Evolutionary conservation across 92 coral and sea anemone species (phyloP).

Genomic region (Galaxea fascicularis): DNA sequence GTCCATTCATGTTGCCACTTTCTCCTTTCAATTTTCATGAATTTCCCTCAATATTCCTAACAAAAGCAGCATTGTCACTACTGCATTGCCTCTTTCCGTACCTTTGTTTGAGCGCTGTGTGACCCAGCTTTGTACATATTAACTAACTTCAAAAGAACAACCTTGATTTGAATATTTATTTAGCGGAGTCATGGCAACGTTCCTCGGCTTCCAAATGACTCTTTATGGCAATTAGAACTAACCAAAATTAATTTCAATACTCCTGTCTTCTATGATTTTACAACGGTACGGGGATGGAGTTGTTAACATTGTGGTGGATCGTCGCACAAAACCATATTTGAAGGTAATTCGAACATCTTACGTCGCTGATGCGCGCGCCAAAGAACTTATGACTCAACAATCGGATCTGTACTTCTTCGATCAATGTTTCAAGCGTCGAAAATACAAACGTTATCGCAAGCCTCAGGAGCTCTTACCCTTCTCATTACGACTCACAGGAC

Average conservation of each 20-base stretch:
- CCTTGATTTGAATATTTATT: constrained; percentile 22
- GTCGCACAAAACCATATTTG: neutral
- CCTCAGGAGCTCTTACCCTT: constrained; percentile 94
- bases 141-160: constrained; percentile 1
- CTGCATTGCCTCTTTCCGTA: neutral
- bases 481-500: constrained; percentile 93
- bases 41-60: too few species aligned
- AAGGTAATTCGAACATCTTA: neutral
- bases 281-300: constrained; percentile 16
- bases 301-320: neutral
- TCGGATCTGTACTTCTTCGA: constrained; percentile 87
- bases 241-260: neutral
- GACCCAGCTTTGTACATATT: neutral
- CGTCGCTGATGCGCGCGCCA: constrained; percentile 32
- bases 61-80: neutral
- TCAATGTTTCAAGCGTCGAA: constrained; percentile 59
- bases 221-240: constrained; percentile 45
- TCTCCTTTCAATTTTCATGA: too few species aligned
- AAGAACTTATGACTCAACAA: constrained; percentile 47
- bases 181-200: constrained; percentile 47
- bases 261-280: constrained; percentile 16
- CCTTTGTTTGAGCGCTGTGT: neutral
- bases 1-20: too few species aligned
- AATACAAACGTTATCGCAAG: constrained; percentile 85
- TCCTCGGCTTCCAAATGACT: constrained; percentile 17